Base-by-base conservation (phyloP, 2,888 invertebrate species). In the Laothoe populi region DNA sequence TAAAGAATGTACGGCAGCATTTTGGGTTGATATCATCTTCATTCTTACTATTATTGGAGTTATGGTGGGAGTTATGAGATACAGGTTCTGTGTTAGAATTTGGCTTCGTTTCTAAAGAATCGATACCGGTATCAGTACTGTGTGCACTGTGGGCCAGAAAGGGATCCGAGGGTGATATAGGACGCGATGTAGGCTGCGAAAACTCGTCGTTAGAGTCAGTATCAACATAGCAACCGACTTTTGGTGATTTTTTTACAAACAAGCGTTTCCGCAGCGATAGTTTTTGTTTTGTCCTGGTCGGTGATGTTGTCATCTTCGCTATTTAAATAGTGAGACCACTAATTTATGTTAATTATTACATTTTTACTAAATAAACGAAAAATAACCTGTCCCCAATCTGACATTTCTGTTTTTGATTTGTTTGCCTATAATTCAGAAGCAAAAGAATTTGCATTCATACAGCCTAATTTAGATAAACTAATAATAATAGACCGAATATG, bases 141-240 rank as follows among this genome's bases (percentile, higher is more conserved):
- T 86, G 79, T 49, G 90, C 85, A 80, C 90, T 91, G 58, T 86
- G 88, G 57, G 91, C 92, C 74, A 92, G 68, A 70, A 92, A 92
- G 45, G 92, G 92, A 75, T 92, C 92, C 11, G 87, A 90, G 45
- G 92, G 92, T 59, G 92, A 92, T 70, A 88, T 90, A n/a, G 92
- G 91, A 60, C 92, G 84, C 53, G 92, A 92, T 48, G 85, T 75
- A 64, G 88, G 84, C 68, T 88, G 90, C 64, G 74, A 77, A 64
- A 86, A 87, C 82, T 92, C 92, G 69, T 91, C 91, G 69, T 88
- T 88, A 38, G 91, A 92, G 78, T 92, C 92, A 60, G 90, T 85
- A 76, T 93, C 92, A 65, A 92, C 87, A 82, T 87, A 88, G 79
- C 93, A 93, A 64, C 93, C 93, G 72, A 93, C 93, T 88, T 91